Percentiles rank a stretch among this genome's conserved stretches.
Conservation (phyloP, 2,113 vertebrate genomes). For the Gasterosteus nipponicus region DNA sequence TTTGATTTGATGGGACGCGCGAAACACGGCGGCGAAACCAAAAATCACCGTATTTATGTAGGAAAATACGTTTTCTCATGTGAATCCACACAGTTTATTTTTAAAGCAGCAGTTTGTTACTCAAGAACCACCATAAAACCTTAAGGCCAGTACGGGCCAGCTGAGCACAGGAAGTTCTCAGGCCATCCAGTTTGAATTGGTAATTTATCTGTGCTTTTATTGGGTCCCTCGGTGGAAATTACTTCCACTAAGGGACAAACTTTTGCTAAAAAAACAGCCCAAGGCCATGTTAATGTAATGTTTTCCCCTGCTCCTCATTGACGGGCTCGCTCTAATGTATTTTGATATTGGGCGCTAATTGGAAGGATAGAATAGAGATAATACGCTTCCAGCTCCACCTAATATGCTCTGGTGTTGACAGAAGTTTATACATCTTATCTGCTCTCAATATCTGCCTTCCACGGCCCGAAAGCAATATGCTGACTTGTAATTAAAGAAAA, state of each 20-base stretch:
- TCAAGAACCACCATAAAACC: constrained; percentile 37
- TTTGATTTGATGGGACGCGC: constrained; percentile 34
- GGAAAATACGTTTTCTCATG: constrained; percentile 35
- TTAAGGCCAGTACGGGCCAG: constrained; percentile 27
- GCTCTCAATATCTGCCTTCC: constrained; percentile 82
- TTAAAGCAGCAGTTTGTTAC: constrained; percentile 35
- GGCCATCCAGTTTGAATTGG: constrained; percentile 37
- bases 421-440: constrained; percentile 86
- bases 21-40: neutral
- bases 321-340: constrained; percentile 74
- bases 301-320: constrained; percentile 54
- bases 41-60: constrained; percentile 15
- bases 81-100: constrained; percentile 45
- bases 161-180: constrained; percentile 39
- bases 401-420: constrained; percentile 84
- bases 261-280: constrained; percentile 80
- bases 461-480: constrained; percentile 80
- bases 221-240: constrained; percentile 60
- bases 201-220: constrained; percentile 60
- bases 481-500: constrained; percentile 84
- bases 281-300: constrained; percentile 56
- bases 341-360: constrained; percentile 81
- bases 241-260: constrained; percentile 52
- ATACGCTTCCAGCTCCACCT: constrained; percentile 75
- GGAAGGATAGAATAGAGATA: constrained; percentile 74